Evolutionary conservation across 2,113 vertebrate species (phyloP), one percentile per base, ranked within the genome.

Genomic region (Corynorhinus townsendii): DNA sequence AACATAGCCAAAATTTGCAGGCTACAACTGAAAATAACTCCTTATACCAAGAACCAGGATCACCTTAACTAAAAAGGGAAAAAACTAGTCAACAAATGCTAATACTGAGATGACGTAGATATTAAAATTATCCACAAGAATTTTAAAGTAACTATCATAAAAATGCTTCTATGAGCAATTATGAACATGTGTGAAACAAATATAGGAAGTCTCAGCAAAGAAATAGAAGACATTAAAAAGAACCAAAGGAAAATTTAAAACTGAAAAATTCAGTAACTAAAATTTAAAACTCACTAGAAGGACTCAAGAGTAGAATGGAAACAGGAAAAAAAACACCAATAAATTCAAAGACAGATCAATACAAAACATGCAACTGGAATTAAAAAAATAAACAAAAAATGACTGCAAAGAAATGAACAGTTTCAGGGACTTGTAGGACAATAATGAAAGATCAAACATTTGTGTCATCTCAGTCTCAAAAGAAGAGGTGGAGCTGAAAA

Each of bases 91-190:
- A 77, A 90, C 4, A 92, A 38, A 87, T 4, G n/a, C 45, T 62
- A 92, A 90, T 7, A 49, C 4, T 20, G 17, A 86, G 35, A 94
- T 71, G 28, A 91, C 20, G 38, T 1, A 91, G 33, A 86, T 33
- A 79, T 0, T 69, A 40, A 16, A 89, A 56, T 72, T 73, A 79
- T 30, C 71, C 56, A 88, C 69, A 64, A 86, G 45, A 54, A 77
- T 79, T 86, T 93, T 81, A 59, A 89, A 95, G 52, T 69, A 75
- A 87, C 26, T 62, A 93, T 85, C 11, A 94, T 30, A 89, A 89
- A 95, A 94, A 90, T 82, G 49, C 33, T 52, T 66, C 52, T 47
- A 62, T 45, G 72, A 73, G 5, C 52, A 87, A 86, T 56, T 84
- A 79, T 49, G 38, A 93, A 90, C 45, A 86, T 35, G 40, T 56